Evolutionary conservation across 1,140 invertebrate genomes (phyloP).

Genomic region (Polypedilum pembai): DNA sequence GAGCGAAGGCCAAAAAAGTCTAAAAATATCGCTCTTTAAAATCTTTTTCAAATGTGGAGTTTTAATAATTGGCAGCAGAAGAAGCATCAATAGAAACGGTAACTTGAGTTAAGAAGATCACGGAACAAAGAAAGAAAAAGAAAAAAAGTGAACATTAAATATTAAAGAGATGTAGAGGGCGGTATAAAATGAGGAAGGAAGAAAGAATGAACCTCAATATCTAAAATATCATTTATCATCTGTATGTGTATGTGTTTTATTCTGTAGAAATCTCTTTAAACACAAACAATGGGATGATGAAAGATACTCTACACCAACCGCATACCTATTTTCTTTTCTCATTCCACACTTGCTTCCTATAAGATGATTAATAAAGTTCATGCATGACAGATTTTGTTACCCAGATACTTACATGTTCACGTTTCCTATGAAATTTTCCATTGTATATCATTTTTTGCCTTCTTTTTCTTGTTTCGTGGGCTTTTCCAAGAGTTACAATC

Average conservation of each 20-base stretch:
- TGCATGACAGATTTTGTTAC: not conserved
- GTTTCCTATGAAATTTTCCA: too few relatives aligned
- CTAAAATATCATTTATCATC: constrained; percentile 19
- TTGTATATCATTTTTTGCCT: too few relatives aligned
- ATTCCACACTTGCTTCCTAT: not conserved
- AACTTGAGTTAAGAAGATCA: constrained; percentile 4
- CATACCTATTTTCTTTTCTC: not conserved
- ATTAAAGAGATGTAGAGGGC: not conserved
- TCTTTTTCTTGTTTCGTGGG: not conserved
- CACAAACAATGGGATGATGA: not conserved
- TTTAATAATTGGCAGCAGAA: not conserved
- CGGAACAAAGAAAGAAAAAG: not conserved
- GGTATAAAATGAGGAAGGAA: not conserved
- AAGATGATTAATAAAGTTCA: constrained; percentile 14
- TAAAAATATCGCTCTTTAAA: not conserved
- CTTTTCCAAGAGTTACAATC: not conserved
- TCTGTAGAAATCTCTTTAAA: not conserved
- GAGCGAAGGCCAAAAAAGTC: not conserved
- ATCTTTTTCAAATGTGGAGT: not conserved
- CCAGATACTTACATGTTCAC: not conserved
- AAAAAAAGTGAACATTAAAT: not conserved
- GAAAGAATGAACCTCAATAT: constrained; percentile 6
- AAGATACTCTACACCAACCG: not conserved
- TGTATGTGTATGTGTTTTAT: not conserved
- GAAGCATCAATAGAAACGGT: not conserved